Conservation (phyloP, 2,888 invertebrate genomes). For the Latrodectus hesperus region DNA sequence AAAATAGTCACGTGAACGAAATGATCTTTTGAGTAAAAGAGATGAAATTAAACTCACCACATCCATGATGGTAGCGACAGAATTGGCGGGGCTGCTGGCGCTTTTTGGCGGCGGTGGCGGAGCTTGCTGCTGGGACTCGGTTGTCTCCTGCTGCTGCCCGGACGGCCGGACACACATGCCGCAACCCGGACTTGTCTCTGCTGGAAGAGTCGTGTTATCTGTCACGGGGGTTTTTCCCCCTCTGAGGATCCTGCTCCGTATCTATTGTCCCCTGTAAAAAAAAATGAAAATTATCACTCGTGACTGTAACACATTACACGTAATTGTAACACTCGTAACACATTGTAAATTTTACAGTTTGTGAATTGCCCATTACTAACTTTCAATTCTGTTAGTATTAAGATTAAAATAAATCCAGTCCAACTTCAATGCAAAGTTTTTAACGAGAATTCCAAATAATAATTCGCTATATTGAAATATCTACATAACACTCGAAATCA, state of each 20-base stretch:
- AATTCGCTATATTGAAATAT: too few species aligned
- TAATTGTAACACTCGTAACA: too few species aligned
- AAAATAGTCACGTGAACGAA: too few species aligned
- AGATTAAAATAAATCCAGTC: too few species aligned
- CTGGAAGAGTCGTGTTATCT: slow-evolving; percentile 56
- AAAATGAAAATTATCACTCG: too few species aligned
- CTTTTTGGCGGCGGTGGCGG: slow-evolving; percentile 27
- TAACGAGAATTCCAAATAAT: too few species aligned
- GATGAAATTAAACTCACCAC: slow-evolving; percentile 44
- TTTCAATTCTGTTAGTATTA: too few species aligned
- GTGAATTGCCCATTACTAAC: too few species aligned
- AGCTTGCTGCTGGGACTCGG: slow-evolving; percentile 23
- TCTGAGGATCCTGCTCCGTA: slow-evolving; percentile 17
- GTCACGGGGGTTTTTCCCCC: slow-evolving; percentile 37
- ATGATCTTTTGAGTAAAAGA: background rate
- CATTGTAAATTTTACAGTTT: too few species aligned
- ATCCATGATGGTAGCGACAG: slow-evolving; percentile 60
- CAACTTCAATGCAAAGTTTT: too few species aligned
- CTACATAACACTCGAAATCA: too few species aligned
- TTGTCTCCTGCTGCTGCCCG: slow-evolving; percentile 27
- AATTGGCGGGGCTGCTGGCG: slow-evolving; percentile 10
- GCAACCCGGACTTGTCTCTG: slow-evolving; percentile 39
- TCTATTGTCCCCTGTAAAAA: slow-evolving; percentile 49
- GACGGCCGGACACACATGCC: slow-evolving; percentile 65
- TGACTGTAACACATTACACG: too few species aligned